Conservation (phyloP, 2,113 vertebrate species). For the Cryptoleucopteryx plumbea region DNA sequence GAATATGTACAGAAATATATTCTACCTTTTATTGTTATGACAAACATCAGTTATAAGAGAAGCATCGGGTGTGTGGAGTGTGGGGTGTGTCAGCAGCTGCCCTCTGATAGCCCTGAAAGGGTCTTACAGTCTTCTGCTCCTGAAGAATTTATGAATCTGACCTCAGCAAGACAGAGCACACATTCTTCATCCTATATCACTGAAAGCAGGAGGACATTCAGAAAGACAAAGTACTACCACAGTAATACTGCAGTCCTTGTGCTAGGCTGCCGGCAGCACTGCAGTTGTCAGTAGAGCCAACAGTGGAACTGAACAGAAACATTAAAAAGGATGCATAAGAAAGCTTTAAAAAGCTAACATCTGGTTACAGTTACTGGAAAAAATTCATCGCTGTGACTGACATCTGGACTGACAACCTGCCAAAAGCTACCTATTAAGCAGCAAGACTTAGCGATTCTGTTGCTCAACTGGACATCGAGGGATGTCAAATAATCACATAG, state of each 20-base stretch:
- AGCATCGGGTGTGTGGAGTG: accelerated
- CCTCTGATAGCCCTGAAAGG: background rate
- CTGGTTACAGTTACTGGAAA: background rate
- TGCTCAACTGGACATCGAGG: accelerated
- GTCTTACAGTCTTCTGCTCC: background rate
- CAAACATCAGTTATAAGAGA: background rate
- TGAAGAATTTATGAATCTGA: background rate
- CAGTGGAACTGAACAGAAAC: background rate
- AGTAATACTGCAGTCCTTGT: background rate
- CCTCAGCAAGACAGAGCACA: background rate
- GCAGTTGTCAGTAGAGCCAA: background rate
- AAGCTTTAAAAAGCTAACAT: background rate
- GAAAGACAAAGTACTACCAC: background rate
- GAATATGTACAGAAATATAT: background rate
- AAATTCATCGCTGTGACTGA: background rate
- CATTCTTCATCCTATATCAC: background rate
- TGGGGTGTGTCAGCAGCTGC: background rate
- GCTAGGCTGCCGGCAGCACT: background rate
- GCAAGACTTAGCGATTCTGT: background rate
- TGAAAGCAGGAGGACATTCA: background rate
- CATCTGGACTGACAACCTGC: background rate
- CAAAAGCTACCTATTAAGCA: background rate
- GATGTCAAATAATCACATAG: background rate
- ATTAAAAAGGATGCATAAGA: background rate
- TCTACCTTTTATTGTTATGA: background rate